Conservation (phyloP, 1,140 invertebrate species). For the Calephelis nemesis region DNA sequence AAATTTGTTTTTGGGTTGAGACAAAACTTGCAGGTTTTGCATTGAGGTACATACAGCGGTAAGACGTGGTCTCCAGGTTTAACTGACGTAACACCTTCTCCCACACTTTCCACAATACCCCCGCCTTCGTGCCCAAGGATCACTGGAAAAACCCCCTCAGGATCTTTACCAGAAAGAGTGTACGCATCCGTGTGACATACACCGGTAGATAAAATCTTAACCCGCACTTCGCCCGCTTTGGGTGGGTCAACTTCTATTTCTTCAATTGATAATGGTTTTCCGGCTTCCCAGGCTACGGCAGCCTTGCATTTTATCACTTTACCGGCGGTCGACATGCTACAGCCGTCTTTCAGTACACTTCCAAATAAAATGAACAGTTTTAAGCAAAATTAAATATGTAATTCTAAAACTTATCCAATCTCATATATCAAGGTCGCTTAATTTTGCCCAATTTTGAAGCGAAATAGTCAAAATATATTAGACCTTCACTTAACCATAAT, state of each 20-base stretch:
- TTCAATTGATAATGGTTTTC: constrained; percentile 92
- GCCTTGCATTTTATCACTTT: constrained; percentile 92
- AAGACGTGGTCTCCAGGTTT: constrained; percentile 96
- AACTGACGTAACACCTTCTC: constrained; percentile 94
- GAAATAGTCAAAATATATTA: too few relatives aligned
- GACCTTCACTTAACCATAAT: too few relatives aligned
- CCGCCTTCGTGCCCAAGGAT: constrained; percentile 96
- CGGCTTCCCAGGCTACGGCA: constrained; percentile 94
- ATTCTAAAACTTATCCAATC: neutral
- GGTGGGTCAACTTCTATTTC: constrained; percentile 97
- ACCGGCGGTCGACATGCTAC: constrained; percentile 49
- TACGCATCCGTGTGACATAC: constrained; percentile 99
- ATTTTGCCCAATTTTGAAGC: too few relatives aligned
- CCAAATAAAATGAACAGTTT: constrained; percentile 25
- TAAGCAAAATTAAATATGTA: neutral
- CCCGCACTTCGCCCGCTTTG: constrained; percentile 90
- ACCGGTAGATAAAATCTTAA: constrained; percentile 91
- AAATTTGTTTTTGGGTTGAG: constrained; percentile 97
- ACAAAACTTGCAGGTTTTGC: constrained; percentile 98
- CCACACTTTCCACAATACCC: constrained; percentile 97
- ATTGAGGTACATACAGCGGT: constrained; percentile 97
- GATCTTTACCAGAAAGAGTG: constrained; percentile 94
- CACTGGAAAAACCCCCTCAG: constrained; percentile 96
- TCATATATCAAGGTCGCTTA: neutral
- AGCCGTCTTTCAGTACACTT: constrained; percentile 20